Evolutionary conservation across 2,888 invertebrate species (phyloP).

Genomic region (Aleiodes leptofemur): DNA sequence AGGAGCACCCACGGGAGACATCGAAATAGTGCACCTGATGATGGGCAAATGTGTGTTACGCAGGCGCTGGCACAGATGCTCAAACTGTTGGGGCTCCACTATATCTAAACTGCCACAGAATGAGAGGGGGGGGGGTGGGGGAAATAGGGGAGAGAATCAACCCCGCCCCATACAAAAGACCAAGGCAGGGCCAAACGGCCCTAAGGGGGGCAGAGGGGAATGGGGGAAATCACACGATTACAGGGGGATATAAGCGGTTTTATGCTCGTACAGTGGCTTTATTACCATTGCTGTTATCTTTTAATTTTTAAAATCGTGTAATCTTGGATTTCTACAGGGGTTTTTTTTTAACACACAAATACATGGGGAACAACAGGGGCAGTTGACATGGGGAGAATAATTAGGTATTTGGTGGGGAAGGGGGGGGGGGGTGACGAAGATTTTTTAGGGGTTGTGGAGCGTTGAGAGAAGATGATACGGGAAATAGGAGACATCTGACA

Average conservation of each 20-base stretch:
- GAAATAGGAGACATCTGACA: too few species aligned
- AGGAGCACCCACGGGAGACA: constrained; percentile 31
- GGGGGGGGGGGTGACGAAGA: not conserved
- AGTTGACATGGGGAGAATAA: not conserved
- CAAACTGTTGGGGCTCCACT: not conserved
- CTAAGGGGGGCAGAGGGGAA: not conserved
- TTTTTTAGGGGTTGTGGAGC: too few species aligned
- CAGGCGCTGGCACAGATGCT: constrained; percentile 21
- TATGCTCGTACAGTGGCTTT: constrained; percentile 34
- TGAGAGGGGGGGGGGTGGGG: constrained; percentile 43
- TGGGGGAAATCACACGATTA: constrained; percentile 31
- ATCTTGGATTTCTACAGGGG: not conserved
- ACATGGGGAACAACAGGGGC: not conserved
- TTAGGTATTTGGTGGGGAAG: not conserved
- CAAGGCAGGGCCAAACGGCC: constrained; percentile 25
- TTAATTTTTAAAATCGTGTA: constrained; percentile 29
- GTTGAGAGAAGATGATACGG: too few species aligned
- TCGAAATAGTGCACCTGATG: constrained; percentile 19
- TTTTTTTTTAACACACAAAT: not conserved
- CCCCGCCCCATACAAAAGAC: constrained; percentile 47
- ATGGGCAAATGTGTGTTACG: constrained; percentile 9
- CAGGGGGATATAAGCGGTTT: constrained; percentile 24
- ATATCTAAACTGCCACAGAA: constrained; percentile 43
- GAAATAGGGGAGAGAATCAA: constrained; percentile 54
- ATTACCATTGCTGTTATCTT: constrained; percentile 33